These are phyloP conservation scores for Drosophila novamexicana DNA, from an alignment of 1,140 invertebrate genomes.

Conservation along the genomic window DNA sequence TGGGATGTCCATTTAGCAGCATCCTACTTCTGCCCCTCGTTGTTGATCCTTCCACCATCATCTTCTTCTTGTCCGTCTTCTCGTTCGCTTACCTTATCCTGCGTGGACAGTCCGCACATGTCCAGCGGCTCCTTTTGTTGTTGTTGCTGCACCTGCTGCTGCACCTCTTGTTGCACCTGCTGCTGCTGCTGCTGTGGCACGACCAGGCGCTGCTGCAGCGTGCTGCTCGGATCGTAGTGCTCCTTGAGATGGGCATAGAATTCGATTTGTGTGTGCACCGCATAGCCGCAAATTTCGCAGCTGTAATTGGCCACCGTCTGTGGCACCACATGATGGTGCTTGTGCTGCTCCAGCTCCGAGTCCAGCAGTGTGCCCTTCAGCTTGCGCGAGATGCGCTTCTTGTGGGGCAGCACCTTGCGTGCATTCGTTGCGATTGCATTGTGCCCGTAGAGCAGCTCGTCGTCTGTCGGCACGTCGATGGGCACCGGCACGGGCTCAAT, in stretches of 20 bases:
- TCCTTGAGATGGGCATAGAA: slow-evolving; percentile 91
- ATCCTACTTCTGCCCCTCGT: too few relatives aligned
- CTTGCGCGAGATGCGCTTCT: slow-evolving; percentile 86
- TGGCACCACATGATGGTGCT: slow-evolving; percentile 47
- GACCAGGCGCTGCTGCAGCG: slow-evolving; percentile 48
- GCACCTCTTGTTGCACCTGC: slow-evolving; percentile 50
- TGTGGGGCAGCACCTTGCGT: slow-evolving; percentile 85
- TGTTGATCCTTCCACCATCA: background rate
- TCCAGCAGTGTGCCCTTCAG: slow-evolving; percentile 84
- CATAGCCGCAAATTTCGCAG: slow-evolving; percentile 89
- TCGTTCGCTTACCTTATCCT: slow-evolving; percentile 55
- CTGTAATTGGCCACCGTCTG: slow-evolving; percentile 84
- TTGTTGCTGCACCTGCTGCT: slow-evolving; percentile 33
- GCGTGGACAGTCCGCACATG: slow-evolving; percentile 58
- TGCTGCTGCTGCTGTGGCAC: slow-evolving; percentile 39
- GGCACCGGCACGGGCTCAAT: slow-evolving; percentile 66
- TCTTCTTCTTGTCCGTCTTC: background rate
- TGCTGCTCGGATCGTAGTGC: slow-evolving; percentile 88
- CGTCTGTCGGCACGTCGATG: slow-evolving; percentile 53
- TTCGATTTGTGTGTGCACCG: slow-evolving; percentile 87
- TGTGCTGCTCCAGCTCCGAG: slow-evolving; percentile 50
- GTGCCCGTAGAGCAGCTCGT: slow-evolving; percentile 58
- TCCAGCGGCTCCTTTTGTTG: slow-evolving; percentile 56
- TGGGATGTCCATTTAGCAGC: too few relatives aligned
- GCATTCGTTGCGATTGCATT: slow-evolving; percentile 57